These are phyloP conservation scores for Cryptotis parvus DNA, from an alignment of 2,113 vertebrate genomes.

Conservation along the genomic window DNA sequence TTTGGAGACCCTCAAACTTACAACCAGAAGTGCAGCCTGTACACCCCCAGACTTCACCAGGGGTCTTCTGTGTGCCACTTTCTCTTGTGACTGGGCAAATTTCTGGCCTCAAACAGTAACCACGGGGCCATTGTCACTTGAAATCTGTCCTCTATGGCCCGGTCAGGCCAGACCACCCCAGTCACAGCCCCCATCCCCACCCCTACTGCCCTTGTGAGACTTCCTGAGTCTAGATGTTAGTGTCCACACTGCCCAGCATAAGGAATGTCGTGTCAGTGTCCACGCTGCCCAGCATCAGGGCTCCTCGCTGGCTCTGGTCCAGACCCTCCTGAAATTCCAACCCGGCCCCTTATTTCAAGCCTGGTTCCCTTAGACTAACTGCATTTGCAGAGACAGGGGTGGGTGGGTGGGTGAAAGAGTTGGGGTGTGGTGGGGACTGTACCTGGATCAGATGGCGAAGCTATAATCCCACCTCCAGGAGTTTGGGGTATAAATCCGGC, in stretches of 20 bases:
- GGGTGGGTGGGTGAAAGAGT: too few species aligned
- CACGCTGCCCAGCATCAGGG: background rate
- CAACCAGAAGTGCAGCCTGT: background rate
- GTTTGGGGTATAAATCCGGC: background rate
- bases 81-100: background rate
- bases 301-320: background rate
- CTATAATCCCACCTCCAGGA: background rate
- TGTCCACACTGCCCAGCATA: background rate
- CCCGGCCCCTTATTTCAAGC: background rate
- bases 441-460: background rate
- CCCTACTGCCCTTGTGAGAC: background rate
- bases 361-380: too few species aligned
- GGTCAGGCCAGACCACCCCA: background rate
- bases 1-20: background rate
- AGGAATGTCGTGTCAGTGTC: background rate
- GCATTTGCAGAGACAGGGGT: background rate
- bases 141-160: background rate
- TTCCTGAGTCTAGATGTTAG: background rate
- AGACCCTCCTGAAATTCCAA: background rate
- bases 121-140: background rate
- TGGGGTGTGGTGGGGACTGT: too few species aligned
- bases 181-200: background rate
- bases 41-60: background rate
- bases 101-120: background rate
- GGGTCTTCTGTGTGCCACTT: background rate